Base-by-base conservation (phyloP, 2,888 invertebrate species). In the Dasysyrphus albostriatus region DNA sequence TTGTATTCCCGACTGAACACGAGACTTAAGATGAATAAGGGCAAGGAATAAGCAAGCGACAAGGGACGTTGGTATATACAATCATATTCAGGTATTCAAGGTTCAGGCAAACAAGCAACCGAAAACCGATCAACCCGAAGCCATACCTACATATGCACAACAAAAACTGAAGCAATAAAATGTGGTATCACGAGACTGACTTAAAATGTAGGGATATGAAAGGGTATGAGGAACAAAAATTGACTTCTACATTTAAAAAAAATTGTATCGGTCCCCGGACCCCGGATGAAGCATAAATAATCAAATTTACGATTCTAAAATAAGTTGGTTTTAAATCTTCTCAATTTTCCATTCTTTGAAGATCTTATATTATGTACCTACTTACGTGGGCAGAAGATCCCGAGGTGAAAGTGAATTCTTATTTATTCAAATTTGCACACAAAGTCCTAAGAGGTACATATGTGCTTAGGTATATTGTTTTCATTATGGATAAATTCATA, bases 181-280 rank as follows among this genome's bases (percentile, higher is more conserved):
- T 77, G 56, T 49, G 56, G 58, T 72, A 65, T 72, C 72, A 29
- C 39, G 61, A 59, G 73, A 69, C 39, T 39, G 29, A 19, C 37
- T 42, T 42, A 24, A 32, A 9, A 24, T 19, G 32, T 7, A 4
- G 14, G 14, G 8, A 24, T 14, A 24, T 19, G 59, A 6, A 72
- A 51, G 47, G 54, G 54, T 54, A 51, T 5, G 67, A 4, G 29
- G 29, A 39, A 56, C 24, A 14, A 61, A 70, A 70, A 65, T 69
- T 54, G 73, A 69, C 59, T 76, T 81, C 67, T 56, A 73, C 76
- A 81, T 85, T 85, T 77, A 58, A 81, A 85, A 49, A n/a, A 76
- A 85, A 77, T 65, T 67, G 58, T 84, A 84, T 79, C 67, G 49
- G 75, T 75, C 72, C 72, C 76, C 37, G 54, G 67, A 61, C 72